Evolutionary conservation across 1,140 invertebrate genomes (phyloP).

Genomic region (Diplogasteroides magnus): DNA sequence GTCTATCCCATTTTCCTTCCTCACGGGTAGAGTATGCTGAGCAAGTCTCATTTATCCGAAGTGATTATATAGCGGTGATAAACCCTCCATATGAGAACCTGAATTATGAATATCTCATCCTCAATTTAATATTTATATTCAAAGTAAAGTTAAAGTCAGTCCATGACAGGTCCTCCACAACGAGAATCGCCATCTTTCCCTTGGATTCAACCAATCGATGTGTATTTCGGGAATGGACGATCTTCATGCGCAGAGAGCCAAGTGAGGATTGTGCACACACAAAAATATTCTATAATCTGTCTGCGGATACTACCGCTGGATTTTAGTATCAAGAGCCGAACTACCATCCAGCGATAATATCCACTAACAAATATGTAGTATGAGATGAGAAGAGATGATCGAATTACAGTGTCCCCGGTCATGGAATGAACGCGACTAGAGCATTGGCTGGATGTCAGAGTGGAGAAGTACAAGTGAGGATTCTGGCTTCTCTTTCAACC

Average conservation of each 20-base stretch:
- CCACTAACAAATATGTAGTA: background rate
- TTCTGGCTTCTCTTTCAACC: too few species aligned
- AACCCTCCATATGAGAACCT: too few species aligned
- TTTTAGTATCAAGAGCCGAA: too few species aligned
- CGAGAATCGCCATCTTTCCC: constrained; percentile 11
- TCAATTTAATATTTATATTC: too few species aligned
- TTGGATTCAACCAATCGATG: background rate
- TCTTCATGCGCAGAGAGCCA: constrained; percentile 11
- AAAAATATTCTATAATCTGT: background rate
- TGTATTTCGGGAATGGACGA: constrained; percentile 29
- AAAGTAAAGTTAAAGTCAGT: too few species aligned
- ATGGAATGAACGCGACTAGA: constrained; percentile 29
- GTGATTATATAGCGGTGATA: too few species aligned
- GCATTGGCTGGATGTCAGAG: constrained; percentile 16
- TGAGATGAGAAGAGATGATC: background rate
- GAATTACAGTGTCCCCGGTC: constrained; percentile 24
- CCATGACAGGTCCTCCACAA: constrained; percentile 21
- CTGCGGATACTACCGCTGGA: too few species aligned
- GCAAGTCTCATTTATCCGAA: too few species aligned
- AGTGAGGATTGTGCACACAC: constrained; percentile 8
- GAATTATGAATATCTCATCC: too few species aligned
- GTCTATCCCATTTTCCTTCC: too few species aligned
- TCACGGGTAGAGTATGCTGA: too few species aligned
- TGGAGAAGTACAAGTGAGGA: constrained; percentile 12
- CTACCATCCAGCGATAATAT: background rate